These are phyloP conservation scores for Catagonus wagneri DNA, from an alignment of 2,113 vertebrate species.

Conservation along the genomic window DNA sequence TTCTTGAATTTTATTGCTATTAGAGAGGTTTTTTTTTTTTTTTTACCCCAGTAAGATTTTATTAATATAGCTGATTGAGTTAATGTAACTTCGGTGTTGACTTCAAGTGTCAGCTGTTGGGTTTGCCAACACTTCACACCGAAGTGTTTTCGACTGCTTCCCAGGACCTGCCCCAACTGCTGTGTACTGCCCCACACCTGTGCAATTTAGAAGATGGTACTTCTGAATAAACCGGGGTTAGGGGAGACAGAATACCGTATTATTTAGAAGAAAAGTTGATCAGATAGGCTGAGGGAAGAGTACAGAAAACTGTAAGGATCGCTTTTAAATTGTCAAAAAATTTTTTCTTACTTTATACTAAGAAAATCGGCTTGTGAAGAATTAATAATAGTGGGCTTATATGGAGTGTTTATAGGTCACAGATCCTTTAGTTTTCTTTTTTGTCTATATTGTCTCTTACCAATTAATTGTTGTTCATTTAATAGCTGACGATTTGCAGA, in stretches of 20 bases:
- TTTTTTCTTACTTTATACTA: neutral
- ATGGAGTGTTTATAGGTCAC: neutral
- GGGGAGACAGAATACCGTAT: neutral
- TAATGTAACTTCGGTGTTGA: neutral
- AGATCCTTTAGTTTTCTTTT: neutral
- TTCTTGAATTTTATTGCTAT: neutral
- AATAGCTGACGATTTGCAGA: neutral
- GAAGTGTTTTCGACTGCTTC: neutral
- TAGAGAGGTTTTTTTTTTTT: neutral
- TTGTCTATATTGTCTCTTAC: neutral
- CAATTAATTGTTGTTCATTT: neutral
- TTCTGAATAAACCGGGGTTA: neutral
- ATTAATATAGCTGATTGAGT: neutral
- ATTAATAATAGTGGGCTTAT: neutral
- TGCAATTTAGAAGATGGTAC: neutral
- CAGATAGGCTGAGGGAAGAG: neutral
- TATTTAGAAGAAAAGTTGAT: neutral
- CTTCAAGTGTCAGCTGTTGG: neutral
- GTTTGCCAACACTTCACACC: rapidly evolving
- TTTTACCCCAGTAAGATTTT: neutral
- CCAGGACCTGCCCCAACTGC: rapidly evolving
- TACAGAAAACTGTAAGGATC: neutral
- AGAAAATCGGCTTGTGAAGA: neutral
- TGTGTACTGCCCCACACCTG: rapidly evolving
- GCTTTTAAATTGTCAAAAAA: neutral